Evolutionary conservation across 2,113 vertebrate species (phyloP).

Genomic region (Rhadina sibilatrix): DNA sequence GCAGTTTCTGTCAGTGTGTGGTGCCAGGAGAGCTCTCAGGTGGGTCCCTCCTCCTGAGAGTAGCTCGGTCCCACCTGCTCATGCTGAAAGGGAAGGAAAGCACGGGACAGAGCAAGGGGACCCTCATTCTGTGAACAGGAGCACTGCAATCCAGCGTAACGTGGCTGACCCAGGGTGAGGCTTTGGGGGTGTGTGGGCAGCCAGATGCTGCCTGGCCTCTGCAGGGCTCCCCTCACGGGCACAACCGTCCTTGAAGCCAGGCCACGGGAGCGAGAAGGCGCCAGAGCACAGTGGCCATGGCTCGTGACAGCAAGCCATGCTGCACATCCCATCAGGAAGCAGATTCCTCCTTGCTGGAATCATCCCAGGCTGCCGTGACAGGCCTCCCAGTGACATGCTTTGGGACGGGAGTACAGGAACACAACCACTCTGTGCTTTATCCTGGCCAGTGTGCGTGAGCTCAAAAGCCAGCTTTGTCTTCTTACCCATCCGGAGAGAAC

Average conservation of each 20-base stretch:
- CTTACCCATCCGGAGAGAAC: conserved; percentile 24
- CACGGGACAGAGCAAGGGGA: background rate
- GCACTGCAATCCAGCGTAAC: background rate
- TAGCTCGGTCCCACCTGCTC: background rate
- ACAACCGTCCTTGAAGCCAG: background rate
- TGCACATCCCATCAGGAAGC: background rate
- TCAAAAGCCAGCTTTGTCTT: conserved; percentile 25
- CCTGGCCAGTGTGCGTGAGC: background rate
- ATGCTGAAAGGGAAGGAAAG: background rate
- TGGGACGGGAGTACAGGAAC: background rate
- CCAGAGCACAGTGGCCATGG: background rate
- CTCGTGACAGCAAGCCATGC: background rate
- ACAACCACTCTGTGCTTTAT: background rate
- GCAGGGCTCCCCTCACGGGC: background rate
- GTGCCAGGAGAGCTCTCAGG: background rate
- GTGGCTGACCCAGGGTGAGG: background rate
- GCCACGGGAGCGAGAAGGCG: accelerated
- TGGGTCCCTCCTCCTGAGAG: background rate
- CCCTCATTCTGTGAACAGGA: background rate
- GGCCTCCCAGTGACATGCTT: background rate
- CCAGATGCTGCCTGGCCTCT: background rate
- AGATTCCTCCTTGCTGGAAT: background rate
- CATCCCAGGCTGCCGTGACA: background rate
- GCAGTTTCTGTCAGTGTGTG: accelerated
- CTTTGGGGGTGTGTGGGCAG: background rate